Base-by-base conservation (phyloP, 2,797 vertebrate species). In the Lindbergichthys nudifrons region DNA sequence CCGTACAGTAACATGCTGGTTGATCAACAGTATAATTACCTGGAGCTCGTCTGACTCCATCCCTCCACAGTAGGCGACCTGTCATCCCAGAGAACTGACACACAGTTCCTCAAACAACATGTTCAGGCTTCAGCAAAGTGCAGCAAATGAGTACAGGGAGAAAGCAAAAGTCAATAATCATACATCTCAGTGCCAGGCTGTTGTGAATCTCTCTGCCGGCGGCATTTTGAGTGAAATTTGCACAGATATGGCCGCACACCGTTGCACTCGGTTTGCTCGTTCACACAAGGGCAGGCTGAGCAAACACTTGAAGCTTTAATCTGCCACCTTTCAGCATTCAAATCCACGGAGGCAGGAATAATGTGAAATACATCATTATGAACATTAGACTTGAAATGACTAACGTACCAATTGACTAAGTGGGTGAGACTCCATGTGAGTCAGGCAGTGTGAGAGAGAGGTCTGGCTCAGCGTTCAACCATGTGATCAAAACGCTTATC, bases 351-450 rank as follows among this genome's bases (percentile, higher is more conserved):
- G 52, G 48, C 60, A 76, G 66, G 48, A 62, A 79, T 45, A 45
- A 80, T 23, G 68, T 61, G 70, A 72, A 78, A 82, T 47, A 77
- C 64, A 81, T 83, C 70, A 78, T 85, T 80, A 86, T 42, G 63
- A 83, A 84, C 70, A 77, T 63, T 73, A 82, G 87, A 73, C 87
- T 83, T 89, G 80, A 93, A 93, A 87, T 89, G 89, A 90, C 90
- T 87, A 90, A 89, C 77, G 41, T 74, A 77, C 85, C 80, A 73
- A 85, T 83, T 87, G 88, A 87, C 86, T 81, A 86, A 92, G 94
- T 90, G 91, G 91, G 92, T 89, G 93, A 87, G 83, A 91, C 87
- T 88, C 58, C 75, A 79, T 84, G 79, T 93, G 92, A 94, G 84
- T 93, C 92, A 93, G 75, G 69, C 77, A 57, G 83, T 52, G 83